Conservation (phyloP, 2,888 invertebrate species). For the Rhingia rostrata region DNA sequence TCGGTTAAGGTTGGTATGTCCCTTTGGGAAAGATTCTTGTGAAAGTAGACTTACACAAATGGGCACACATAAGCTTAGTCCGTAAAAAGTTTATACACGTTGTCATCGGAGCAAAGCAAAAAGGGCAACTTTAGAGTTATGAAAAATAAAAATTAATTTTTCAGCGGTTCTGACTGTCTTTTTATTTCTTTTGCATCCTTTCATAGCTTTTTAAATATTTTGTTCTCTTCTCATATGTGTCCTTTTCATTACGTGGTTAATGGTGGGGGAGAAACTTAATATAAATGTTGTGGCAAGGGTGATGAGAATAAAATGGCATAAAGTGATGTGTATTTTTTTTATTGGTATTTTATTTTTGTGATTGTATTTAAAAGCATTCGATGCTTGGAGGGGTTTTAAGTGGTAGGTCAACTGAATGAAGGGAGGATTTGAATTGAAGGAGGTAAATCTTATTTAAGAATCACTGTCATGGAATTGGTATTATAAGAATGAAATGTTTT, state of each 20-base stretch:
- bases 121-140: constrained; percentile 52
- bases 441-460: too few species aligned
- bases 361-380: too few species aligned
- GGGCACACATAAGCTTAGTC: constrained; percentile 45
- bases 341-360: not conserved
- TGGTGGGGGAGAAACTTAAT: constrained; percentile 34
- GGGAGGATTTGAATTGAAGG: too few species aligned
- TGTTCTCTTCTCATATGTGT: not conserved
- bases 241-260: constrained; percentile 16
- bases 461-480: too few species aligned
- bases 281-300: constrained; percentile 29
- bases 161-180: constrained; percentile 40
- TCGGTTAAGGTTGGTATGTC: constrained; percentile 34
- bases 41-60: constrained; percentile 39
- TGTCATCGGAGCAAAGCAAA: constrained; percentile 19
- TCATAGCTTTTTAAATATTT: constrained; percentile 53
- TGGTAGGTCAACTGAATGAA: too few species aligned
- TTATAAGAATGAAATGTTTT: too few species aligned
- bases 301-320: constrained; percentile 32
- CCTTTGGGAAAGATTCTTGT: constrained; percentile 52
- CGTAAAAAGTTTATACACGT: constrained; percentile 15
- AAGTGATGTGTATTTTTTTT: constrained; percentile 45
- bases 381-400: too few species aligned
- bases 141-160: constrained; percentile 52
- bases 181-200: constrained; percentile 39